These are phyloP conservation scores for Ormyrus thymus DNA, from an alignment of 2,888 invertebrate species.

Conservation along the genomic window DNA sequence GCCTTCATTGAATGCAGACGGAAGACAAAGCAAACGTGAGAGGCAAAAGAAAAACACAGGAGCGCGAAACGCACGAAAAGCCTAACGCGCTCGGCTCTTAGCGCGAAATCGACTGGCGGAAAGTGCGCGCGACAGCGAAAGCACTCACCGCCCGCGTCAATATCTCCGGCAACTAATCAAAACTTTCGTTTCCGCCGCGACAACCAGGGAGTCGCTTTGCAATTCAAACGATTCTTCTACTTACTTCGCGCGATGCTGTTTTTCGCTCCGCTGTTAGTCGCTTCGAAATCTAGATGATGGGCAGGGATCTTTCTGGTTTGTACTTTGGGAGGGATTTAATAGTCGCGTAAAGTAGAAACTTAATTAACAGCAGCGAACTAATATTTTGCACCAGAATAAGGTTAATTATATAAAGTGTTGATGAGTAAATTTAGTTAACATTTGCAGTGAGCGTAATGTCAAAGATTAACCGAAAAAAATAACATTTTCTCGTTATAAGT, in stretches of 20 bases:
- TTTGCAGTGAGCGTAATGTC: too few relatives aligned
- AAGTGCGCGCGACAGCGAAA: not conserved
- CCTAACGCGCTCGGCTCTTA: not conserved
- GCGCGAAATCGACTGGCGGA: constrained; percentile 22
- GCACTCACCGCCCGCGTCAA: not conserved
- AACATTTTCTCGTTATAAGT: too few relatives aligned
- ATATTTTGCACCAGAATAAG: too few relatives aligned
- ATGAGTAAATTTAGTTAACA: too few relatives aligned
- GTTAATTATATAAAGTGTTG: too few relatives aligned
- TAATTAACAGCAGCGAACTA: too few relatives aligned
- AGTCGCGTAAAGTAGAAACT: too few relatives aligned
- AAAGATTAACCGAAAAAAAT: too few relatives aligned
- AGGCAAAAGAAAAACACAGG: not conserved
- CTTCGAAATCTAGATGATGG: too few relatives aligned
- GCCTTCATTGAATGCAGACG: too few relatives aligned
- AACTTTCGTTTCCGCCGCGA: constrained; percentile 22
- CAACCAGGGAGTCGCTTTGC: constrained; percentile 12
- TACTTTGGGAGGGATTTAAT: too few relatives aligned
- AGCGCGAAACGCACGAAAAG: not conserved
- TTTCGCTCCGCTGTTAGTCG: not conserved
- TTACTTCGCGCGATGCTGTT: not conserved
- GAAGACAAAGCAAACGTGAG: not conserved
- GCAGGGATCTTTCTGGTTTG: too few relatives aligned
- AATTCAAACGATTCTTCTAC: constrained; percentile 24
- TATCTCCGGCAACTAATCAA: constrained; percentile 44